Evolutionary conservation across 2,888 invertebrate species (phyloP).

Genomic region (Tenthredo mesomela): DNA sequence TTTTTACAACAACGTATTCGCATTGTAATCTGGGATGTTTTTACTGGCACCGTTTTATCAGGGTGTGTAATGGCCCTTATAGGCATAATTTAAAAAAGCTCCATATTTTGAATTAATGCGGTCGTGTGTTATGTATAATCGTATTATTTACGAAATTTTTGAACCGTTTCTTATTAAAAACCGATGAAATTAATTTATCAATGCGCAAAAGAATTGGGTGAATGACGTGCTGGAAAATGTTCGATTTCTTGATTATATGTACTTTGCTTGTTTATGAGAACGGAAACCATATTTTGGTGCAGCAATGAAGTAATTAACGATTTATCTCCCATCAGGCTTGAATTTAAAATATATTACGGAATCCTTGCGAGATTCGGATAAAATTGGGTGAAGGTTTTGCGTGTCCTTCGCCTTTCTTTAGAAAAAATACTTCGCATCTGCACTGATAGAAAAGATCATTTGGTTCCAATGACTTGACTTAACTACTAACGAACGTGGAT

Average conservation of each 20-base stretch:
- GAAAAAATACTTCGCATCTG: not conserved
- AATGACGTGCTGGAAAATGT: not conserved
- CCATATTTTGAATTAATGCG: not conserved
- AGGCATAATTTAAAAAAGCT: not conserved
- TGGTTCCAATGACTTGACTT: too few relatives aligned
- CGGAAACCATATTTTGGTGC: not conserved
- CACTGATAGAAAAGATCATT: too few relatives aligned
- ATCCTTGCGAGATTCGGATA: not conserved
- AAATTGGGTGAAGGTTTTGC: not conserved
- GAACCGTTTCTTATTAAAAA: not conserved
- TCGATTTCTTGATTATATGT: not conserved
- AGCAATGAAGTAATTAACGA: not conserved
- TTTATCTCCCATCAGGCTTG: not conserved
- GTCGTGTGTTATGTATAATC: too few relatives aligned
- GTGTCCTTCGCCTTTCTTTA: not conserved
- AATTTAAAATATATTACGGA: not conserved
- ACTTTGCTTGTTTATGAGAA: not conserved
- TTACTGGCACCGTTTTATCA: too few relatives aligned
- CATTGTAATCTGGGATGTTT: not conserved
- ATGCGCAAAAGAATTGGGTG: not conserved
- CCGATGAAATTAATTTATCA: not conserved
- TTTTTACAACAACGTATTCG: too few relatives aligned
- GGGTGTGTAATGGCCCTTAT: too few relatives aligned
- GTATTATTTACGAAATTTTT: not conserved
- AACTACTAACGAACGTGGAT: too few relatives aligned